These are phyloP conservation scores for Apogon hyalosoma DNA, from an alignment of 2,797 vertebrate species.

Conservation along the genomic window DNA sequence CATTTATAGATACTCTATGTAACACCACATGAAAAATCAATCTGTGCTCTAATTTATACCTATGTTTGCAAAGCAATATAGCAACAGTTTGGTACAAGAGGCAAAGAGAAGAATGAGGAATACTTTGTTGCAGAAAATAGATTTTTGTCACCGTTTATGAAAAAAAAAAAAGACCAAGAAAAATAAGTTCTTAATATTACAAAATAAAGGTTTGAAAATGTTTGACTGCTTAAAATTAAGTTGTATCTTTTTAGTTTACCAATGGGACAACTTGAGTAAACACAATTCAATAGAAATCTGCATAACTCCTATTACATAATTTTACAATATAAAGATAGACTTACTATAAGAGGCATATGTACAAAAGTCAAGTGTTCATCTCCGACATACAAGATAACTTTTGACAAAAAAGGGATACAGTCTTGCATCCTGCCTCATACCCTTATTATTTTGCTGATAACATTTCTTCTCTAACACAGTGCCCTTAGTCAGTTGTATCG, in stretches of 20 bases:
- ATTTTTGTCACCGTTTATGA: constrained; percentile 13
- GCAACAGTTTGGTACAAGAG: constrained; percentile 24
- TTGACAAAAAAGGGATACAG: neutral
- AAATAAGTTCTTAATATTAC: constrained; percentile 2
- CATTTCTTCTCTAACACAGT: constrained; percentile 21
- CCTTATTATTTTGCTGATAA: neutral
- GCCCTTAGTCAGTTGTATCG: constrained; percentile 16
- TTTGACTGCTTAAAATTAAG: constrained; percentile 9
- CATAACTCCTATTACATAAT: constrained; percentile 1
- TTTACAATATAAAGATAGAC: constrained; percentile 1
- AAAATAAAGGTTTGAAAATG: constrained; percentile 14
- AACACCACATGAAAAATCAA: constrained; percentile 56
- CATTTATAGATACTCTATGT: constrained; percentile 74
- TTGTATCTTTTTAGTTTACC: constrained; percentile 14
- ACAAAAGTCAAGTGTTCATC: constrained; percentile 27
- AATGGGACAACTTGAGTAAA: constrained; percentile 5
- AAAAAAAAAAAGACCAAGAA: constrained; percentile 21
- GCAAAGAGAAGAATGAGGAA: neutral
- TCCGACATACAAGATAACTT: too few species aligned
- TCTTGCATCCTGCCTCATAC: constrained; percentile 9
- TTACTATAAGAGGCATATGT: constrained; percentile 23
- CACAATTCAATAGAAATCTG: constrained; percentile 8
- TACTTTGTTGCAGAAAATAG: constrained; percentile 32
- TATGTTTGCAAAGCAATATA: constrained; percentile 63
- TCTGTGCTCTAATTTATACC: constrained; percentile 47